Base-by-base conservation (phyloP, 2,888 invertebrate species). In the Dryobotodes eremita region DNA sequence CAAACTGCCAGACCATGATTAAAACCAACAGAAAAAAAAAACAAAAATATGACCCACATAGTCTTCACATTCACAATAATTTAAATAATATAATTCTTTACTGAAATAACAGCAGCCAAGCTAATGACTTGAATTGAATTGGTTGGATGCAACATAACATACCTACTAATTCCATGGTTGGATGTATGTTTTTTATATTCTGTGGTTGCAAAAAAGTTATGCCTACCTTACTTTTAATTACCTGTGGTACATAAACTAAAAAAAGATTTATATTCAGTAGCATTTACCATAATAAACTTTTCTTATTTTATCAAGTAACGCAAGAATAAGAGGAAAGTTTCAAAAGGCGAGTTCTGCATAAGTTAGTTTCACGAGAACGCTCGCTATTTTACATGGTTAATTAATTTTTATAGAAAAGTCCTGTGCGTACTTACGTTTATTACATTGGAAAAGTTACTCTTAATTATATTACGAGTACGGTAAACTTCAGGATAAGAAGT, bases 351-450 rank as follows among this genome's bases (percentile, higher is more conserved):
- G 62, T 73, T 57, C 46, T 48, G 85, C 55, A 31, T 53, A 78
- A 86, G 86, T 85, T 84, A 84, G 84, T 84, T 84, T 57, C 17
- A 55, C 13, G 77, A 69, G 77, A 74, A 74, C 46, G 73, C 71
- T 80, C 83, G 86, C 86, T 53, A 88, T 82, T 71, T 86, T 69
- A 62, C 73, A 86, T 69, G 83, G 79, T 78, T 86, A 88, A 86
- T 86, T 86, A 86, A 71, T 88, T 88, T 88, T 82, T 75, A 88
- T 82, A 76, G 71, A 76, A 85, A 84, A 71, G 55, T 46, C 75
- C 62, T 73, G 65, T 62, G 70, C 36, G n/a, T 73, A 71, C 77
- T 85, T 77, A 79, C 71, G 26, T 79, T 79, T 73, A 86, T 84
- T 73, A 84, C 85, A 79, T 72, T 46, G 65, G 61, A n/a, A 73